Base-by-base conservation (phyloP, 2,888 invertebrate species). In the Paralinhomoeus sp. region DNA sequence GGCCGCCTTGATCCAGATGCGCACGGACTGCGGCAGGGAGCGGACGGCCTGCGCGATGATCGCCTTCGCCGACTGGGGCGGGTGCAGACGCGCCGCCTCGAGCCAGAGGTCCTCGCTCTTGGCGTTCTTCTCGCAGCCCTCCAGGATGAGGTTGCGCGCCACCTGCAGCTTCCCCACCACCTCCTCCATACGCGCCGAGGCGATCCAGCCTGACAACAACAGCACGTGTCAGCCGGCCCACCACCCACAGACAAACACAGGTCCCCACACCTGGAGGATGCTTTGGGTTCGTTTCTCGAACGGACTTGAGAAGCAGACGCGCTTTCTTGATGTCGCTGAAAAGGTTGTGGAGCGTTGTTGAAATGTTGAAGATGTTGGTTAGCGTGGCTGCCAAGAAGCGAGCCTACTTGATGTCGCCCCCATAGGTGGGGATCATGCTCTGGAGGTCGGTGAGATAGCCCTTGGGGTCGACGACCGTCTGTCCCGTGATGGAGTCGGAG, bases 381-480 rank as follows among this genome's bases (percentile, higher is more conserved):
- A n/a, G n/a, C n/a, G n/a, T n/a, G n/a, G n/a, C n/a, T 18, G 15
- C n/a, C n/a, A 24, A 24, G 44, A 40, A 35, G 13, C 7, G 9
- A 9, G 17, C 42, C 12, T 13, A 47, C 48, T 57, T 56, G 37
- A 61, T 54, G 45, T 61, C 93, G 2, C 91, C 91, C 1, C 93
- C 93, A 59, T 91, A 87, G 0, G 85, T 83, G 0, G 97, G 97
- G 56, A 97, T 83, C 91, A 97, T 97, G 22, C 89, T 89, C 62
- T 97, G 91, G 40, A 99, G 69, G 65, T 97, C 97, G 0, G 97
- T 99, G n/a, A 99, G 72, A 62, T 99, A 99, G 2, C 97, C 97
- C 65, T 97, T 97, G 0, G 97, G 97, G 68, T 99, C 97, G 0
- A 99, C 91, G 0, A 97, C 93, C 0, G 97, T 99, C 68, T 99